phyloP scores from a whole-genome alignment of 1,140 invertebrate species.

The Nomia melanderi region DNA sequence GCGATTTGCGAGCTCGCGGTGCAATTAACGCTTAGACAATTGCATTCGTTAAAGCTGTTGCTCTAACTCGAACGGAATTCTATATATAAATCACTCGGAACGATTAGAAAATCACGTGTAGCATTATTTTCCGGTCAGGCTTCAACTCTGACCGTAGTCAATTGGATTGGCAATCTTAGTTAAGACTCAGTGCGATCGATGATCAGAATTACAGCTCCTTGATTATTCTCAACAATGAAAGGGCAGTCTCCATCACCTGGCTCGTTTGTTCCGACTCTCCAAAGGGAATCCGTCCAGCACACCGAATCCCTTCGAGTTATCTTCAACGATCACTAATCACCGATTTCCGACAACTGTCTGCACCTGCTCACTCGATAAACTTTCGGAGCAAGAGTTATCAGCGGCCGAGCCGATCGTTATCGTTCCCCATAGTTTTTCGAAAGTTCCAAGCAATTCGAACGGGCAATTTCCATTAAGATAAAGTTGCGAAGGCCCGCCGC shows the following conservation, averaged over 20 bases:
- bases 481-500: not conserved
- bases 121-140: too few species aligned
- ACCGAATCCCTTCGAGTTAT: not conserved
- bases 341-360: not conserved
- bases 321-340: not conserved
- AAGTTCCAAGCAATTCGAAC: not conserved
- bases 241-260: too few species aligned
- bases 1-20: conserved; percentile 45
- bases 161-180: too few species aligned
- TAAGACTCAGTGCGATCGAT: too few species aligned
- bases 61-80: not conserved
- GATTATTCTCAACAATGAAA: too few species aligned
- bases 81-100: not conserved
- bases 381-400: not conserved
- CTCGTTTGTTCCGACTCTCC: too few species aligned
- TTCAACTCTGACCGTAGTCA: too few species aligned
- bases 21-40: conserved; percentile 17
- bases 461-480: conserved; percentile 12
- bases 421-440: not conserved
- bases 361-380: not conserved
- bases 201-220: too few species aligned
- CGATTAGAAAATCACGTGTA: not conserved
- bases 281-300: too few species aligned
- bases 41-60: not conserved
- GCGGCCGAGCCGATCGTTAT: not conserved